Base-by-base conservation (phyloP, 1,140 invertebrate species). In the Ectropis grisescens region DNA sequence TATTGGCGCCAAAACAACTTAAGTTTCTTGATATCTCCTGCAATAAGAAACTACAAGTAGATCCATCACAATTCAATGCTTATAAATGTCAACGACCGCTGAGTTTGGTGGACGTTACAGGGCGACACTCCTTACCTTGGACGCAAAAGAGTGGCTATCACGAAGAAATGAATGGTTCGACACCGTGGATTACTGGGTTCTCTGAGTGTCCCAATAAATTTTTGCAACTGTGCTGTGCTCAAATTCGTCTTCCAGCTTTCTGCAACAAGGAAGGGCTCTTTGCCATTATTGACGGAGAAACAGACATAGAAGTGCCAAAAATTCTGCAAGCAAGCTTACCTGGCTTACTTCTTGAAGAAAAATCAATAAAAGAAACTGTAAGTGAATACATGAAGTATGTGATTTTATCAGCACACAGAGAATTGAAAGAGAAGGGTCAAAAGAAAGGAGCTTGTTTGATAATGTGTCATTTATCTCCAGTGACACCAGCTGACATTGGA, bases 1-100 rank as follows among this genome's bases (percentile, higher is more conserved):
- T 87, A 1, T 57, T 95, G 13, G 90, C 93, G 15, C 90, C 92
- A 11, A 89, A 91, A 25, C 91, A 93, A 61, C 80, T 95, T 6
- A 91, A 93, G 58, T 93, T 93, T 66, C 74, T 95, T 22, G 93
- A 95, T 58, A 86, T 95, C 54, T 94, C 92, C 0, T 93, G 92
- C 33, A 95, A 94, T 56, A 83, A 88, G 11, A 88, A 91, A 52
- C 70, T 93, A 4, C 90, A 92, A 76, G 90, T 94, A 22, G 91
- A 94, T 62, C 89, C 91, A 3, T 86, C 90, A 35, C 91, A 93
- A 64, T 91, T 93, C 49, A 89, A 91, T 64, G 86, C 86, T 1
- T 94, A 93, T 50, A 86, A 89, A 61, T 89, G 89, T 11, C 89
- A 93, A 64, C 79, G 92, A 31, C 89, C 91, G 4, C 87, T 93